A percentile compares a stretch with the other conserved stretches of the same genome.
Evolutionary conservation across 2,113 vertebrate genomes (phyloP).

Genomic region (cat (Felis catus)): F.catus_Fca126_mat1.0 CM031423.1:84804501-84805000

Average conservation of each 20-base stretch:
- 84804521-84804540: neutral
- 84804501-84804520: neutral
- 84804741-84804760: neutral
- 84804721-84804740: neutral
- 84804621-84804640: neutral
- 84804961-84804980: neutral
- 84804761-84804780: neutral
- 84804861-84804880: neutral
- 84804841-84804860: neutral
- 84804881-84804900: neutral
- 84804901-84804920: neutral
- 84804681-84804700: neutral
- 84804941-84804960: neutral
- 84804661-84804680: neutral
- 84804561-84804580: neutral
- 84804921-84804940: neutral
- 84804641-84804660: neutral
- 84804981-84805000: neutral
- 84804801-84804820: neutral
- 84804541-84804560: neutral
- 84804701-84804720: neutral
- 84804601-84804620: neutral
- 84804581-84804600: neutral
- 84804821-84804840: neutral
- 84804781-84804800: neutral